Percentiles rank a stretch among this genome's conserved stretches.
Evolutionary conservation across 2,113 vertebrate genomes (phyloP).

Genomic region (Hypocryptadius cinnamomeus): DNA sequence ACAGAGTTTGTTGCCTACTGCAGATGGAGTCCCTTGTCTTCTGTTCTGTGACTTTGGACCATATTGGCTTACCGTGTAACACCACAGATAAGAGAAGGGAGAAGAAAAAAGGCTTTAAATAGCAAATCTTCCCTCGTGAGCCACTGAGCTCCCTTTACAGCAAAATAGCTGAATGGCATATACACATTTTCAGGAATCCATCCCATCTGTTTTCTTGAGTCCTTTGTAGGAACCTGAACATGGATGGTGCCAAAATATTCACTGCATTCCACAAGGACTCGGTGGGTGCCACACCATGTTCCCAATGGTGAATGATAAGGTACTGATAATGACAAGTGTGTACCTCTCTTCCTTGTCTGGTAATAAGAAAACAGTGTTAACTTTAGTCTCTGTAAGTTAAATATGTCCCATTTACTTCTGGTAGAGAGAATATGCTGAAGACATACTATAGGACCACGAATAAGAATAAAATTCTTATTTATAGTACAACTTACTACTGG

Average conservation of each 20-base stretch:
- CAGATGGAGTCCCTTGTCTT: not conserved
- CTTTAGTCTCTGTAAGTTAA: not conserved
- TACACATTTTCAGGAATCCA: not conserved
- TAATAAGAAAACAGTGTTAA: not conserved
- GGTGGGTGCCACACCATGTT: not conserved
- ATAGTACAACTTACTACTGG: not conserved
- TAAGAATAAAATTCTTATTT: not conserved
- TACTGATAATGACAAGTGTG: not conserved
- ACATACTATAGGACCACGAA: not conserved
- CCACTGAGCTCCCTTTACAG: not conserved
- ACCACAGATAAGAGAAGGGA: not conserved
- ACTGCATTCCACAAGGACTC: not conserved
- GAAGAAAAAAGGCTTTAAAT: not conserved
- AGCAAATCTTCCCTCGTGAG: not conserved
- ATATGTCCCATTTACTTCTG: not conserved
- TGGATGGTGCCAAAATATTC: not conserved
- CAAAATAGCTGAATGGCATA: not conserved
- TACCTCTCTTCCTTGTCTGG: not conserved
- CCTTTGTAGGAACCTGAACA: not conserved
- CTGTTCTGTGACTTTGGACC: not conserved
- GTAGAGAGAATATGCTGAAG: not conserved
- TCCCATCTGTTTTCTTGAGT: not conserved
- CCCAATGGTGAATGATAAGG: not conserved
- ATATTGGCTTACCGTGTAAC: not conserved
- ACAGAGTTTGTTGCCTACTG: not conserved